phyloP scores from a whole-genome alignment of 2,888 invertebrate species.

The Melanostoma mellinum region DNA sequence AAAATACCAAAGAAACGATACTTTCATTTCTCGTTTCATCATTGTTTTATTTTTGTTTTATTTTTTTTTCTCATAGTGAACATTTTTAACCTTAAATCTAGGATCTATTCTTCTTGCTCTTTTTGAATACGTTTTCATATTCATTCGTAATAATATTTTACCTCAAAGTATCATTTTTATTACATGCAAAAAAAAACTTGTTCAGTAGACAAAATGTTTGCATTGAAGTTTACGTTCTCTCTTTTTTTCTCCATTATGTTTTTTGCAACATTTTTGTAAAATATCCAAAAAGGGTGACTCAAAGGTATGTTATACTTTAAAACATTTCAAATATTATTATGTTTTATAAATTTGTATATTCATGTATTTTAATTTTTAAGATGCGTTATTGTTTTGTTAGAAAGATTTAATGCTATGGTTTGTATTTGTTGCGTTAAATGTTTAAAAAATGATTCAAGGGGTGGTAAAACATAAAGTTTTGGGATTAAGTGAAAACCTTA shows the following conservation, averaged over 20 bases:
- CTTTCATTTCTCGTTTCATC: background rate
- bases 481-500: too few species aligned
- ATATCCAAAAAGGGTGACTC: slow-evolving; percentile 78
- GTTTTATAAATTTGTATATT: slow-evolving; percentile 12
- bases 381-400: background rate
- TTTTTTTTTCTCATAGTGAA: background rate
- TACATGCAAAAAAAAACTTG: slow-evolving; percentile 9
- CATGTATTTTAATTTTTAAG: background rate
- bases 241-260: slow-evolving; percentile 69
- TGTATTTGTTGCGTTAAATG: too few species aligned
- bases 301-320: slow-evolving; percentile 78
- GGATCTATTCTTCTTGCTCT: background rate
- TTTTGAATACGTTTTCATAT: slow-evolving; percentile 22
- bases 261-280: slow-evolving; percentile 64
- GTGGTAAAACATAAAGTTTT: too few species aligned
- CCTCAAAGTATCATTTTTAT: slow-evolving; percentile 32
- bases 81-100: slow-evolving; percentile 18
- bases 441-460: too few species aligned
- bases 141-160: slow-evolving; percentile 4
- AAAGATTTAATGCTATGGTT: too few species aligned
- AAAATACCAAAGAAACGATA: slow-evolving; percentile 13
- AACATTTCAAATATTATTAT: slow-evolving; percentile 13
- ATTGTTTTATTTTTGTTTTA: slow-evolving; percentile 1
- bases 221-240: slow-evolving; percentile 65
- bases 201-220: slow-evolving; percentile 57